Percentiles rank a stretch among this genome's conserved stretches.
Evolutionary conservation across 1,140 invertebrate genomes (phyloP).

Genomic region (Tetragnatha versicolor): DNA sequence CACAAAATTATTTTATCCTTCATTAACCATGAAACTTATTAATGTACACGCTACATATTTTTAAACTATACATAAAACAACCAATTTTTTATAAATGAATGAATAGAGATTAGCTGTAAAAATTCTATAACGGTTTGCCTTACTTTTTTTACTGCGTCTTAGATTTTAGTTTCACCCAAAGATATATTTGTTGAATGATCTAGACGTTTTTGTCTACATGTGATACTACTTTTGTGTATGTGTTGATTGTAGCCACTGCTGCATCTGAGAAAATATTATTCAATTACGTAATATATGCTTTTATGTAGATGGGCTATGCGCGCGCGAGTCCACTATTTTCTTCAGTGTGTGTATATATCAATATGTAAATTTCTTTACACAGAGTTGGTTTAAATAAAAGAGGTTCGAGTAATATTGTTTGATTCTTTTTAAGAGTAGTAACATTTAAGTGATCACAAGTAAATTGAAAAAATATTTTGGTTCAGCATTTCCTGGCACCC

Average conservation of each 20-base stretch:
- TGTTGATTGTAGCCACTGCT: conserved; percentile 34
- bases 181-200: conserved; percentile 48
- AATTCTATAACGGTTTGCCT: conserved; percentile 12
- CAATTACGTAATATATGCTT: conserved; percentile 50
- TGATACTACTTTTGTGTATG: conserved; percentile 50
- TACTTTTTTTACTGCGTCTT: not conserved
- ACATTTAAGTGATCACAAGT: not conserved
- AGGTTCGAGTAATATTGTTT: conserved; percentile 19
- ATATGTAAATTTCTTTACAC: conserved; percentile 49
- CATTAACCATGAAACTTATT: too few species aligned
- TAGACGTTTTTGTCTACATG: conserved; percentile 52
- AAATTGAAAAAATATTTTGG: not conserved
- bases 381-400: conserved; percentile 51
- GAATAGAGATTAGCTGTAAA: too few species aligned
- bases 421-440: not conserved
- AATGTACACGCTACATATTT: too few species aligned
- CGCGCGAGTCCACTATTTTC: conserved; percentile 45
- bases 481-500: too few species aligned
- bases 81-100: too few species aligned
- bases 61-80: too few species aligned
- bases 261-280: conserved; percentile 39
- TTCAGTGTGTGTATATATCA: conserved; percentile 47
- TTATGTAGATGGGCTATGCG: conserved; percentile 22
- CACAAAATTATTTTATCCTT: too few species aligned
- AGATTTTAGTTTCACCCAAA: conserved; percentile 37